Percentiles rank a stretch among this genome's conserved stretches.
Conservation (phyloP, 2,113 vertebrate genomes). For the Mormyrus iriodes region DNA sequence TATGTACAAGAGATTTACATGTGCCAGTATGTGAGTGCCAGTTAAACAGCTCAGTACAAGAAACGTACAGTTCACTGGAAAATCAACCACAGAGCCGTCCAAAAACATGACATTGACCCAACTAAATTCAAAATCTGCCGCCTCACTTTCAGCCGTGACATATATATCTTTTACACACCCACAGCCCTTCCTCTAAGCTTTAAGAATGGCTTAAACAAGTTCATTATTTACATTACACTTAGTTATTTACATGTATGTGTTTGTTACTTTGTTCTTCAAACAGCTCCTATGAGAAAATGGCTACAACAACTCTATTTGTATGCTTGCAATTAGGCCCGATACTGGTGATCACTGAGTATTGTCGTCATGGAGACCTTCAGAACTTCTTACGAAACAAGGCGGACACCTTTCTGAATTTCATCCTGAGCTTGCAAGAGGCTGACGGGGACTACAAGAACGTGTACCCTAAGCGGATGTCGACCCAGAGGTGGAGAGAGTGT, state of each 20-base stretch:
- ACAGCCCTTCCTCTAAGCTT: too few relatives aligned
- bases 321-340: constrained; percentile 68
- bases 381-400: constrained; percentile 78
- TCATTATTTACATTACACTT: too few relatives aligned
- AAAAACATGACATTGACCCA: not conserved
- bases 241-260: too few relatives aligned
- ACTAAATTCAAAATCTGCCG: too few relatives aligned
- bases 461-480: constrained; percentile 65
- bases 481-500: constrained; percentile 43
- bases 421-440: constrained; percentile 44
- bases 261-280: too few relatives aligned
- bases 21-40: not conserved
- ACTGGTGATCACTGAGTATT: constrained; percentile 90
- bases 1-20: not conserved
- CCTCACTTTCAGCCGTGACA: not conserved
- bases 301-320: not conserved
- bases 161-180: too few relatives aligned
- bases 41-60: not conserved
- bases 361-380: constrained; percentile 83
- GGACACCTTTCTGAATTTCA: constrained; percentile 58
- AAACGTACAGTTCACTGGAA: not conserved
- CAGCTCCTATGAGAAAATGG: too few relatives aligned
- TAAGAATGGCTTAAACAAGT: too few relatives aligned
- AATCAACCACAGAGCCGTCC: not conserved
- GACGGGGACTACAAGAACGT: constrained; percentile 27